Base-by-base conservation (phyloP, 2,113 vertebrate species). In the Andinoacara biseriatus region DNA sequence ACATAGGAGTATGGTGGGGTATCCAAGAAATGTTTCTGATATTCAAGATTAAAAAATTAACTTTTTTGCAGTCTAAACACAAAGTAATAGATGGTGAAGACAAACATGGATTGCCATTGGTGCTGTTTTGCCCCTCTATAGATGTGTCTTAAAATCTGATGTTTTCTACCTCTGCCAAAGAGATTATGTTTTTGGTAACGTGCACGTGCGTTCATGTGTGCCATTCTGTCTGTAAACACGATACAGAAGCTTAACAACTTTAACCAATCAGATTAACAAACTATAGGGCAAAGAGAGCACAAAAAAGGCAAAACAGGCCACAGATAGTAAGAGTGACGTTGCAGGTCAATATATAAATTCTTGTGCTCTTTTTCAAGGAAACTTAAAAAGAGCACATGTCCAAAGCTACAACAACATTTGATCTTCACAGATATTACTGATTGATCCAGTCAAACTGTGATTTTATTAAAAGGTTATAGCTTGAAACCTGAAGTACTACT, bases 11-110 rank as follows among this genome's bases (percentile, higher is more conserved):
- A 0, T 54, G 31, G 46, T 14, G 0, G 67, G 17, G 26, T n/a
- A 72, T 72, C 18, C 67, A 33, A 54, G 26, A 72, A 72, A 54
- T 54, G 67, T 54, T n/a, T 54, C 67, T 72, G 46, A 33, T 72
- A 31, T 46, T 72, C 67, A 72, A 54, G 46, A 54, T 72, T 72
- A 7, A 33, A 72, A 72, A 54, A 33, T 46, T 13, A 72, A 54
- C 46, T 54, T 46, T 0, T 18, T 72, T 9, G 46, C 67, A 13
- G 26, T 72, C 46, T 72, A 31, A 72, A 52, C 10, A 54, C 1
- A 4, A 54, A 72, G 26, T 14, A 9, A 72, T 54, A 54, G 67
- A 72, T 72, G 46, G 43, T 20, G 3, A 52, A 46, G 46, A 0
- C 46, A 72, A 72, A 72, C 60, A n/a, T 10, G 7, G 65, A 52